Evolutionary conservation across 2,888 invertebrate genomes (phyloP), one percentile per base, ranked within the genome.

Genomic region (Galerucella pusilla): DNA sequence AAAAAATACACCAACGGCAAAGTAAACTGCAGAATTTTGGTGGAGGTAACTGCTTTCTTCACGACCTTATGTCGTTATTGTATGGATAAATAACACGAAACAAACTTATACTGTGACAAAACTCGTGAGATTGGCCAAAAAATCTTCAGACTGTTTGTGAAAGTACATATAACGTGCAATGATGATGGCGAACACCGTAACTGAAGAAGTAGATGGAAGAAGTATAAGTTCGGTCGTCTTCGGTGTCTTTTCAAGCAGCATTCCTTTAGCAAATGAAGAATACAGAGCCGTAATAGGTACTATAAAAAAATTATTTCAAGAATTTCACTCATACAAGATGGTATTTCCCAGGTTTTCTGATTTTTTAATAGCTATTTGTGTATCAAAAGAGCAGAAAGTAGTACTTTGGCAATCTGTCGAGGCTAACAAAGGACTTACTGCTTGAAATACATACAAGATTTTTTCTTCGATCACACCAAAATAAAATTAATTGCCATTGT

Each of bases 161-260:
- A 73, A 68, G 73, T 66, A 73, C 20, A 65, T 68, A 71, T 64
- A 68, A 72, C 49, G 72, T 68, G 42, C 67, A 68, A 20, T 67
- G 73, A 61, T n/a, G 63, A 63, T 35, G 63, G 63, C 63, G 63
- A 42, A 42, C 35, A 42, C 35, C 61, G 61, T 61, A 64, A 63
- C 63, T 42, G 46, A 46, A 64, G 46, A 64, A 16, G 20, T 16
- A 45, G 64, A 64, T 46, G 46, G 69, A 68, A 65, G 65, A 60
- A 71, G 67, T 66, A 70, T 52, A 70, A 74, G 74, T 71, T 74
- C 74, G 74, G 70, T 67, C 67, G 71, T 61, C 74, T 74, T 84
- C 85, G 85, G 84, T 82, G 83, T 79, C 66, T 74, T 60, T 66
- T 66, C 49, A 25, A 67, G 63, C 67, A 61, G 65, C 74, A 72